Evolutionary conservation across 2,797 vertebrate genomes (phyloP).

Genomic region (Myotis daubentonii): DNA sequence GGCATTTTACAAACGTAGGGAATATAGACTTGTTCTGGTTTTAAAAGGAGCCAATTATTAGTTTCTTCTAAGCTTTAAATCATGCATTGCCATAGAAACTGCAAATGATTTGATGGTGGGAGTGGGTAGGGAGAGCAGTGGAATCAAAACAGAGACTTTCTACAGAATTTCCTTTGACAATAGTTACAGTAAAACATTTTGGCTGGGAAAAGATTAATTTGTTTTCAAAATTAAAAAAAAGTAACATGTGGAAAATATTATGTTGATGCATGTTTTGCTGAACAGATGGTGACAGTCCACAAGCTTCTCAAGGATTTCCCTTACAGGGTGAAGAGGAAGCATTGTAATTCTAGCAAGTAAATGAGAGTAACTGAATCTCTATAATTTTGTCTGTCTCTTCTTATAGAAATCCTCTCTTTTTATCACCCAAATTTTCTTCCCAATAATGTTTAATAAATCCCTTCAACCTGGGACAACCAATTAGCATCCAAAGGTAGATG

Average conservation of each 20-base stretch:
- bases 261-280: conserved; percentile 71
- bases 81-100: neutral
- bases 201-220: conserved; percentile 71
- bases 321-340: conserved; percentile 41
- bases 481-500: neutral
- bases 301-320: conserved; percentile 57
- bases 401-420: conserved; percentile 46
- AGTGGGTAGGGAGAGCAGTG: neutral
- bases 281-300: conserved; percentile 61
- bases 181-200: conserved; percentile 59
- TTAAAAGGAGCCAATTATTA: neutral
- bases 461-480: conserved; percentile 56
- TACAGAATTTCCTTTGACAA: conserved; percentile 24
- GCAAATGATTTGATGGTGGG: conserved; percentile 5
- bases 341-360: conserved; percentile 38
- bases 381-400: conserved; percentile 42
- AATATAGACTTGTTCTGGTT: neutral
- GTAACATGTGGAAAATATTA: conserved; percentile 67
- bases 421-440: conserved; percentile 46
- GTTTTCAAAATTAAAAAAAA: conserved; percentile 64
- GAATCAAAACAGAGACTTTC: conserved; percentile 13
- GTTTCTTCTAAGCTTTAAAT: conserved; percentile 7
- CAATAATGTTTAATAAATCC: conserved; percentile 47
- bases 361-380: neutral
- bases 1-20: neutral